Evolutionary conservation across 2,888 invertebrate species (phyloP), one percentile per base, ranked within the genome.

Genomic region (Melieria omissa): DNA sequence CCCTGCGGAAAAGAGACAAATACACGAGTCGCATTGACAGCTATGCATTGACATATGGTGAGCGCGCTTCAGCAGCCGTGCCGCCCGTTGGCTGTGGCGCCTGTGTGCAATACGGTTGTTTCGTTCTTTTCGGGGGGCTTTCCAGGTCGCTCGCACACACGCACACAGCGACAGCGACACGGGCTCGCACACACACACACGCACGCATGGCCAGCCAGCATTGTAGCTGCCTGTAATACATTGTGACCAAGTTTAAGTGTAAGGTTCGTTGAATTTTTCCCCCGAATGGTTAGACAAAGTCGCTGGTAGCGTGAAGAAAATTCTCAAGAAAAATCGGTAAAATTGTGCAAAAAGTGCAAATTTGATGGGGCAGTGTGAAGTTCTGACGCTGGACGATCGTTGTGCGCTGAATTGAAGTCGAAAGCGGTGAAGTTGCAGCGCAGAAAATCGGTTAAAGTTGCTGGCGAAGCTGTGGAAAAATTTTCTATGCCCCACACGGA

Each of bases 261-360:
- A 80, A 82, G 80, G 83, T 84, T 84, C 84, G 84, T 84, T 84
- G 81, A 84, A 82, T 85, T 83, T 82, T 84, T 85, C 82, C 83
- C 80, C 80, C 81, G 84, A 86, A 83, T 84, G 85, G 85, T 85
- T 83, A 83, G 83, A 82, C 83, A 80, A 81, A 85, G 80, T 83
- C 82, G 84, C 79, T 84, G 79, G 79, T 81, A 78, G 80, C 80
- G 84, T 82, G 80, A 81, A 79, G 75, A 79, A 81, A 80, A 83
- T 73, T 75, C 57, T 72, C 5, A 73, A 73, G 74, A 74, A 73
- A 72, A 75, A 73, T 76, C 73, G 75, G 76, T 76, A 76, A 79
- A 76, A 72, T 55, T 63, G 14, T 44, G 44, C n/a, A 57, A 47
- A 73, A 69, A 74, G 14, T 55, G 58, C 67, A 45, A 72, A 77